Evolutionary conservation across 2,113 vertebrate genomes (phyloP).

Genomic region (Rhombomys opimus): DNA sequence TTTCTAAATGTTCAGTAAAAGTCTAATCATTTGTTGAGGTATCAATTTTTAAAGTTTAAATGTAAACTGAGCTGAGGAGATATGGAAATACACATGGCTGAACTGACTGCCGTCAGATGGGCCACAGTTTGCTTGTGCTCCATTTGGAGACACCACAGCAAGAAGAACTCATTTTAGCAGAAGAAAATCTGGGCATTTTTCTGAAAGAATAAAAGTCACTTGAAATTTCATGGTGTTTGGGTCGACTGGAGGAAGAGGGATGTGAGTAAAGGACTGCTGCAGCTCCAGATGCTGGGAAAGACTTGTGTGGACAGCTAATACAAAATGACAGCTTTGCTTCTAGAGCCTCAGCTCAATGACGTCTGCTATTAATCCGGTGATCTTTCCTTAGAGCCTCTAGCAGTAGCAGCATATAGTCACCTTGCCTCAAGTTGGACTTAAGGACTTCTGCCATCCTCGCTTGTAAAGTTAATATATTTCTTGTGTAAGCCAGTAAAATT

Average conservation of each 20-base stretch:
- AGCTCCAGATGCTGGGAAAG: neutral
- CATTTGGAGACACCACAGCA: neutral
- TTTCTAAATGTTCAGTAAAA: neutral
- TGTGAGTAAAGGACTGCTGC: fast-evolving
- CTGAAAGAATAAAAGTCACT: neutral
- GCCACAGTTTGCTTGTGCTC: neutral
- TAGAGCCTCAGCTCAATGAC: neutral
- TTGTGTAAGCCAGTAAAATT: neutral
- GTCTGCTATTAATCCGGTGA: neutral
- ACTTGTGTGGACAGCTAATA: fast-evolving
- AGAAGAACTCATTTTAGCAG: neutral
- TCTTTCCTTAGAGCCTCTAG: neutral
- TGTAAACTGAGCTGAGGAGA: neutral
- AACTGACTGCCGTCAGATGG: neutral
- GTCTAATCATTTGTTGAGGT: neutral
- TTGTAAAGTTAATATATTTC: neutral
- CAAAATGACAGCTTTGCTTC: neutral
- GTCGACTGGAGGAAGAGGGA: neutral
- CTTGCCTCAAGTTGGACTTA: neutral
- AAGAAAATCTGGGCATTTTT: neutral
- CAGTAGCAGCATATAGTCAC: neutral
- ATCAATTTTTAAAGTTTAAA: neutral
- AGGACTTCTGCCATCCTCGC: neutral
- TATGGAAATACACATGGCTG: neutral
- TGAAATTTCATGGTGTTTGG: neutral